These are phyloP conservation scores for Piaya cayana DNA, from an alignment of 2,113 vertebrate species.

Conservation along the genomic window DNA sequence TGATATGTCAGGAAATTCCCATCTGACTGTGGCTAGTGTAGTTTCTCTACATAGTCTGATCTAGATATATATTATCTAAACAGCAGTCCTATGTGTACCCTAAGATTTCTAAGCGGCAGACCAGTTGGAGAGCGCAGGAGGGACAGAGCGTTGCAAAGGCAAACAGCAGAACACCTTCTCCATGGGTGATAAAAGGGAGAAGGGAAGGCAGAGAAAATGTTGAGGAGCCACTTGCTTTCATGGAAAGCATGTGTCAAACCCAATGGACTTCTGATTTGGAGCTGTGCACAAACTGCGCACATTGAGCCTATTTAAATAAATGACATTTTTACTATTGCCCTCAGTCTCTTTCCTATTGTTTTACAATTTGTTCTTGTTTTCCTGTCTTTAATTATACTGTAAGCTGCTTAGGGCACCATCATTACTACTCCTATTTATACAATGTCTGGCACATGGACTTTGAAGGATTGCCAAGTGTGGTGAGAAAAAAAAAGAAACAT, in stretches of 20 bases:
- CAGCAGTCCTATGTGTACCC: neutral
- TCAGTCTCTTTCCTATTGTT: slow-evolving; percentile 31
- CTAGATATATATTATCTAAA: neutral
- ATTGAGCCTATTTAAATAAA: neutral
- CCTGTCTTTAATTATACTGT: slow-evolving; percentile 28
- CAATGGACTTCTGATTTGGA: neutral
- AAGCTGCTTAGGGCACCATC: slow-evolving; percentile 14
- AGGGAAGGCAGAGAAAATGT: neutral
- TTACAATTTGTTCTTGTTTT: slow-evolving; percentile 3
- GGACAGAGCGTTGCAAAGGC: neutral
- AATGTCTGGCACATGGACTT: slow-evolving; percentile 2
- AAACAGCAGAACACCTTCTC: neutral
- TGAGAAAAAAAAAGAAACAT: neutral
- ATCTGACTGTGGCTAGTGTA: neutral
- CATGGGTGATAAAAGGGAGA: neutral
- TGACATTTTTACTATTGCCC: slow-evolving; percentile 8
- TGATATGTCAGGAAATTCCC: neutral
- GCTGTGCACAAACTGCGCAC: neutral
- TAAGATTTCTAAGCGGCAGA: neutral
- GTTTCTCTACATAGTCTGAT: neutral
- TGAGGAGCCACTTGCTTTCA: neutral
- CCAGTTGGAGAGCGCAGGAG: neutral
- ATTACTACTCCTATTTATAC: slow-evolving; percentile 40
- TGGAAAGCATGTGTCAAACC: neutral
- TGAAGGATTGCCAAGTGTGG: neutral